A percentile compares a stretch with the other conserved stretches of the same genome.
Conservation (phyloP, 2,797 vertebrate species). For the Dromococcyx pavoninus region DNA sequence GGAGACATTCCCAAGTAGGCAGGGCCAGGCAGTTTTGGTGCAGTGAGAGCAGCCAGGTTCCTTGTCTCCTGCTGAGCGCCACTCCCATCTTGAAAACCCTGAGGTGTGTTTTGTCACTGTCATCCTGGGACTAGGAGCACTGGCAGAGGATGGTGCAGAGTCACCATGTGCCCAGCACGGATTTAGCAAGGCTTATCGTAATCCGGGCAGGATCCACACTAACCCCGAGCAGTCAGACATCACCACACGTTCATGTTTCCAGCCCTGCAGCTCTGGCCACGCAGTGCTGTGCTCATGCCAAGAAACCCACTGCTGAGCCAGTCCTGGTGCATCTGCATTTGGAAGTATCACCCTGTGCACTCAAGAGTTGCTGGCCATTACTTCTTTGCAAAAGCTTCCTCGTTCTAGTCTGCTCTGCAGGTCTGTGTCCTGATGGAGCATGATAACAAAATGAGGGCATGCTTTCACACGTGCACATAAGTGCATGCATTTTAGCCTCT, state of each 20-base stretch:
- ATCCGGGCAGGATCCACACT: constrained; percentile 14
- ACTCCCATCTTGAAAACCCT: background rate
- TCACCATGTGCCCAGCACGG: background rate
- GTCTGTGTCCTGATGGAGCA: background rate
- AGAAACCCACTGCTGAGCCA: background rate
- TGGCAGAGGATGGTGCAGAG: background rate
- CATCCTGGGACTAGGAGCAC: background rate
- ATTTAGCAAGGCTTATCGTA: constrained; percentile 11
- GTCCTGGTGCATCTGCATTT: background rate
- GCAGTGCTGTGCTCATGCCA: background rate
- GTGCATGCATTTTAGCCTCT: background rate
- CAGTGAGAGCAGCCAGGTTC: background rate
- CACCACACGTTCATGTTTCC: fast-evolving
- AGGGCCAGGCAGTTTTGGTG: background rate
- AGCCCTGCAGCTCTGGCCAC: background rate
- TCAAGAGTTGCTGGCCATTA: background rate
- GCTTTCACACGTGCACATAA: background rate
- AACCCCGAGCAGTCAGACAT: background rate
- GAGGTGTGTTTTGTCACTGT: background rate
- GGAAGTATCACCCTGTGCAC: background rate
- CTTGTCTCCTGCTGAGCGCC: background rate
- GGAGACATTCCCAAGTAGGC: background rate
- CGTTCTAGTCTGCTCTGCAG: background rate
- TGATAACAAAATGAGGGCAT: background rate
- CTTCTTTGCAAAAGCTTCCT: background rate